Evolutionary conservation across 53 echinoderm and acorn worm species (phyloP), one percentile per base, ranked within the genome.

Genomic region (Holothuria leucospilota): DNA sequence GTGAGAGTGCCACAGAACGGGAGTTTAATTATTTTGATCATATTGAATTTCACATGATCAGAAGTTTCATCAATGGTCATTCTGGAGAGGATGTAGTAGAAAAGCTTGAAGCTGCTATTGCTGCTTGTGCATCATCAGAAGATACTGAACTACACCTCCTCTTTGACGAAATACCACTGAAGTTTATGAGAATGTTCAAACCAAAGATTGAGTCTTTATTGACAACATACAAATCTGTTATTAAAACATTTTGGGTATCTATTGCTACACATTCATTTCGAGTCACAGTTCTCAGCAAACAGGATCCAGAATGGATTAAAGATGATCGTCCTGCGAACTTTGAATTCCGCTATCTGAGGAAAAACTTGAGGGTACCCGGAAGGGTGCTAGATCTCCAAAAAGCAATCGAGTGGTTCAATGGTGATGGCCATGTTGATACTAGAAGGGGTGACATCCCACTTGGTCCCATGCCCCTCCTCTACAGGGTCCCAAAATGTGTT

Each of bases 11-110:
- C 0, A 56, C 2, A 11, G 26, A 42, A 74, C 2, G 20, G 25
- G 27, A 51, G 52, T 74, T 52, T n/a, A 74, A 52, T 74, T 74
- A 74, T 27, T 74, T 70, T 21, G 74, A 74, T 24, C 74, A 74
- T n/a, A 74, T 74, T 74, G 74, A 74, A 74, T 74, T 34, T 8
- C 51, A 24, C 27, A 74, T 74, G 74, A 27, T 25, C 10, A 46
- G 51, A 8, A 20, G 51, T 46, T 74, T 74, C 51, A 20, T 74
- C 51, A 52, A 46, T 14, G 5, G 9, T 20, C 13, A 21, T 21
- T 0, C 24, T 18, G 74, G 53, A 14, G 9, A n/a, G 13, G 46
- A 46, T 20, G 20, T 46, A 13, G 46, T 23, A 1, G 5, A 74
- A 46, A 46, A 24, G n/a, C 51, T 74, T 13, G 52, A 9, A 41